Conservation (phyloP, 2,888 invertebrate species). For the Marasmarcha lunaedactyla region DNA sequence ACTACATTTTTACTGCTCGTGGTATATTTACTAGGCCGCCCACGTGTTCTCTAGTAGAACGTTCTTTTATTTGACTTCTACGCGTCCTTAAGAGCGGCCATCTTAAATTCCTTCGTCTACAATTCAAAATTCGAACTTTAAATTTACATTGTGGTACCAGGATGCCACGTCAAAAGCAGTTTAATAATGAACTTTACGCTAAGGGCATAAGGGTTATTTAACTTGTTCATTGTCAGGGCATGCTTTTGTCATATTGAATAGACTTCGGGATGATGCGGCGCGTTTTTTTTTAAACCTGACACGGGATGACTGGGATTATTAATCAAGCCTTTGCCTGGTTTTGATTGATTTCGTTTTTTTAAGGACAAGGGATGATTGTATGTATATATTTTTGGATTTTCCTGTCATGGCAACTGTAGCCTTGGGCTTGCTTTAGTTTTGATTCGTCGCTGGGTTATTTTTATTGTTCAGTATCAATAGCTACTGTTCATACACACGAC, state of each 20-base stretch:
- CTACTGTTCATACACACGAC: no score
- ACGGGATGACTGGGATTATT: slow-evolving; percentile 35
- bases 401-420: no score
- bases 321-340: slow-evolving; percentile 29
- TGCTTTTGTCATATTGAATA: slow-evolving; percentile 40
- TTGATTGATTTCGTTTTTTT: slow-evolving; percentile 3
- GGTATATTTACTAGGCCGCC: no score
- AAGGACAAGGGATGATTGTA: neutral
- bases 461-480: no score
- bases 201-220: slow-evolving; percentile 30
- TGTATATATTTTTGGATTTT: no score
- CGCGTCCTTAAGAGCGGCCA: slow-evolving; percentile 47
- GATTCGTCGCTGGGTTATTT: no score
- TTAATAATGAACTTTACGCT: slow-evolving; percentile 30
- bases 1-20: no score
- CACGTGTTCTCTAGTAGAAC: no score
- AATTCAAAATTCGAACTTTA: slow-evolving; percentile 33
- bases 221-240: slow-evolving; percentile 25
- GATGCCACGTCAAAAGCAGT: neutral
- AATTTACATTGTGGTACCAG: slow-evolving; percentile 12
- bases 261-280: slow-evolving; percentile 43
- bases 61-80: no score
- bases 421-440: no score
- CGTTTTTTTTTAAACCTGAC: slow-evolving; percentile 37
- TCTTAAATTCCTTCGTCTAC: slow-evolving; percentile 40